These are phyloP conservation scores for Liparis tanakae DNA, from an alignment of 2,797 vertebrate species.

Conservation along the genomic window DNA sequence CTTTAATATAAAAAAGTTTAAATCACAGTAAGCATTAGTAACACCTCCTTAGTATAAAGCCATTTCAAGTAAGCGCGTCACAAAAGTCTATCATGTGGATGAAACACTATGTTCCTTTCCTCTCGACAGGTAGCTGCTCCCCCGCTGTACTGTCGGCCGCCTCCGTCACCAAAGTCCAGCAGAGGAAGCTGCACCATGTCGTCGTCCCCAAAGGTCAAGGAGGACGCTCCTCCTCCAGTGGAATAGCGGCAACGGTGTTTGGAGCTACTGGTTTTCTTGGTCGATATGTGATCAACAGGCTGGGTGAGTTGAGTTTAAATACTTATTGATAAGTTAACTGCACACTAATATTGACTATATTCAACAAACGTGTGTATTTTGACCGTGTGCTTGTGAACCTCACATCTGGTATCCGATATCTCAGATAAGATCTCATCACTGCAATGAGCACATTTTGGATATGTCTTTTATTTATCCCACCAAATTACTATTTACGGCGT, in stretches of 20 bases:
- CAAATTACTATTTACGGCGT: background rate
- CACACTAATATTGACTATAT: background rate
- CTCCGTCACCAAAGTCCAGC: constrained; percentile 69
- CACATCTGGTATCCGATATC: background rate
- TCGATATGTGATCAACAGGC: constrained; percentile 90
- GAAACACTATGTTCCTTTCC: background rate
- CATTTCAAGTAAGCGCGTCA: background rate
- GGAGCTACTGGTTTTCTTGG: constrained; percentile 96
- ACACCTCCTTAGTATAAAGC: background rate
- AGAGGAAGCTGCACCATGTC: constrained; percentile 87
- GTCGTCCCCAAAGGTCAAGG: constrained; percentile 90
- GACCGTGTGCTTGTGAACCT: background rate
- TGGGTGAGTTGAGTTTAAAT: constrained; percentile 83
- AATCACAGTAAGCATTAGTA: background rate
- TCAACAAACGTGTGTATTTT: background rate
- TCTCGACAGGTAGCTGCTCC: constrained; percentile 75
- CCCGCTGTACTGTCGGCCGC: constrained; percentile 73
- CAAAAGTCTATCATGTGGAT: background rate
- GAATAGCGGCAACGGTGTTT: constrained; percentile 94
- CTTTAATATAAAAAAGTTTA: background rate
- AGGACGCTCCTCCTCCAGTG: constrained; percentile 93
- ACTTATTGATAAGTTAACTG: too few relatives aligned
- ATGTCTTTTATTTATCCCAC: background rate
- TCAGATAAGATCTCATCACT: background rate
- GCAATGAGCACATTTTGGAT: background rate